phyloP scores from a whole-genome alignment of 2,113 vertebrate genomes.

The western clawed frog (Xenopus tropicalis) region UCB_Xtro_10.0 CM004443.2:93689001-93689500 shows the following conservation, averaged over 20 bases:
- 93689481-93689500: background rate
- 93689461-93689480: background rate
- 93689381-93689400: conserved; percentile 58
- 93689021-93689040: background rate
- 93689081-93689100: background rate
- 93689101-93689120: background rate
- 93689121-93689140: conserved; percentile 9
- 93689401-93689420: background rate
- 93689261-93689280: conserved; percentile 63
- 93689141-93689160: conserved; percentile 57
- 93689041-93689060: conserved; percentile 6
- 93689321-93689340: conserved; percentile 60
- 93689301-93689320: conserved; percentile 43
- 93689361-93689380: conserved; percentile 76
- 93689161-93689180: conserved; percentile 83
- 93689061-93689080: conserved; percentile 4
- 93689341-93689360: conserved; percentile 81
- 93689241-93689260: conserved; percentile 70
- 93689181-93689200: conserved; percentile 77
- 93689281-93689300: conserved; percentile 24
- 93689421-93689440: background rate
- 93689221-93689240: conserved; percentile 62
- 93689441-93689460: background rate
- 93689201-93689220: conserved; percentile 61
- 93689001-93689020: background rate